Base-by-base conservation (phyloP, 2,888 invertebrate genomes). In the Zootermopsis nevadensis region DNA sequence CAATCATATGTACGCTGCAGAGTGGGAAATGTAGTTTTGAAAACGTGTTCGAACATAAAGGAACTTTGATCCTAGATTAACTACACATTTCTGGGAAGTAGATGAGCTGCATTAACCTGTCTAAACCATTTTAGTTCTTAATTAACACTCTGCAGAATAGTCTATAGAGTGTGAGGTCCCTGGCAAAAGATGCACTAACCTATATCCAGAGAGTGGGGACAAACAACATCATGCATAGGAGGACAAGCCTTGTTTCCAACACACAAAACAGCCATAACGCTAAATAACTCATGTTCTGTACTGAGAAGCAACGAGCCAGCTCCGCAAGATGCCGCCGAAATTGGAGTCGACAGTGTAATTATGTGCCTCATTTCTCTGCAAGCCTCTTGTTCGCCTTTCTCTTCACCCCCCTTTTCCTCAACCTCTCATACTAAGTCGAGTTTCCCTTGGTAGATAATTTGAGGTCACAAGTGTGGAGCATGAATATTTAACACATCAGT, bases 401-500 rank as follows among this genome's bases (percentile, higher is more conserved):
- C 84, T 66, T 82, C 80, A 79, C 72, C 27, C 82, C 77, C 48
- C 83, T 81, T 74, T 66, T 38, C 81, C 69, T 67, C 80, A 38
- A 27, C 66, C 82, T 76, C 83, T 69, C 83, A 38, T 72, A 76
- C 80, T 83, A 81, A 81, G 83, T 81, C 77, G 83, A 81, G 81
- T 66, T 81, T 83, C 83, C 83, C 67, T 76, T 67, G 66, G 83
- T 82, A 85, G 85, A 84, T 85, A 85, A 85, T 85, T 84, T 85
- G 85, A 84, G 84, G 84, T 85, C 85, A 82, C 85, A 85, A 85
- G 85, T 83, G 84, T 83, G 82, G 74, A 67, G 82, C 85, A 84
- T 85, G 85, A 85, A 85, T 85, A 85, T 85, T 85, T 85, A 85
- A 84, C 85, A 83, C 84, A 80, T 79, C 84, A 83, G 84, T 84